Conservation (phyloP, 2,888 invertebrate species). For the Oscheius sp. region DNA sequence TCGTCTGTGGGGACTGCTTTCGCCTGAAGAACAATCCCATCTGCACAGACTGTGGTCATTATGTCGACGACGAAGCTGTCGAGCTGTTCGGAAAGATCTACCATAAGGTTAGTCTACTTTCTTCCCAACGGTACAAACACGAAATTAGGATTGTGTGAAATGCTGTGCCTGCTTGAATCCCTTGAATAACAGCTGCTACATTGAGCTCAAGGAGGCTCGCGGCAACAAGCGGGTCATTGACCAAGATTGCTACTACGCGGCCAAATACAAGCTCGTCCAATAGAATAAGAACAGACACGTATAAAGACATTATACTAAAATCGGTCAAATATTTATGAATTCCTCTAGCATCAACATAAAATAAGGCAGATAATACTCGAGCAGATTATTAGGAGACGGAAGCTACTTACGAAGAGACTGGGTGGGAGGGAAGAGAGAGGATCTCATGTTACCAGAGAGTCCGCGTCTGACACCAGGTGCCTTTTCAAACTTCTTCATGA, state of each 20-base stretch:
- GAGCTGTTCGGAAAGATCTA: constrained; percentile 9
- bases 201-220: neutral
- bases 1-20: constrained; percentile 1
- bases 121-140: neutral
- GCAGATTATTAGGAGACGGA: too few relatives aligned
- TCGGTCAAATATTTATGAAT: too few relatives aligned
- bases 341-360: too few relatives aligned
- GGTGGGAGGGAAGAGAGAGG: too few relatives aligned
- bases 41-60: neutral
- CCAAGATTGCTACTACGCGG: constrained; percentile 6
- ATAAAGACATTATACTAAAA: too few relatives aligned
- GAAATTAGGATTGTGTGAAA: constrained; percentile 2
- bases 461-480: too few relatives aligned
- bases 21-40: constrained; percentile 1
- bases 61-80: neutral
- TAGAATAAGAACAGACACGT: neutral
- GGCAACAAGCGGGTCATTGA: constrained; percentile 3
- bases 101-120: neutral
- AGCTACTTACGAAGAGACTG: too few relatives aligned
- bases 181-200: neutral
- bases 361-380: too few relatives aligned
- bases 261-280: constrained; percentile 10
- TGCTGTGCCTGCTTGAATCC: constrained; percentile 1
- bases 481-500: too few relatives aligned
- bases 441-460: too few relatives aligned